Base-by-base conservation (phyloP, 53 echinoderm and acorn worm genomes). In the Zoroaster sp. region DNA sequence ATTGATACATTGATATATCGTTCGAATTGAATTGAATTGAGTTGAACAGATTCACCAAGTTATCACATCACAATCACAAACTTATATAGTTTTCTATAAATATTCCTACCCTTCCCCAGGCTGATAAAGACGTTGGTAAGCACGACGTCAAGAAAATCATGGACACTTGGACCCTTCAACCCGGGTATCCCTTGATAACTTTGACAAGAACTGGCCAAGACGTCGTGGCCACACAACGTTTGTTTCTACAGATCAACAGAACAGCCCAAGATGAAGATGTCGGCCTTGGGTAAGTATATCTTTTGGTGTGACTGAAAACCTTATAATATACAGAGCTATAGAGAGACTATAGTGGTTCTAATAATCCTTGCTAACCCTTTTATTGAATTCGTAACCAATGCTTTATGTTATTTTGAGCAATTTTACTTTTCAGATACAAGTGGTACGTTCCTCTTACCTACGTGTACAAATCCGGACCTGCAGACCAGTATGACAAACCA, bases 131-230 rank as follows among this genome's bases (percentile, higher is more conserved):
- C 14, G 36, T 88, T 35, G 92, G 93, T 43, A 83, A 80, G 39
- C 81, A 89, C 30, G 79, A 90, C 54, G 88, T 97, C n/a, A 74
- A 83, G 23, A 82, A 54, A 36, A 89, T 97, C 89, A 97, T 97
- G 97, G 97, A 95, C 39, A 95, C 95, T 4, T 95, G 97, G 95
- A 95, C 94, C 4, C 81, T 94, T 20, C 97, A 97, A 86, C 94
- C 92, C 83, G 97, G 97, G 12, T 95, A 91, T 45, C 95, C 97
- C 14, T 38, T 95, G 42, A 87, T 97, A n/a, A 95, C 92, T 15
- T 34, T 97, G 51, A 91, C 90, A 18, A 69, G 89, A 49, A 74
- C 36, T 2, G 92, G 92, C 1, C 18, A 42, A 4, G 70, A 43
- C 31, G 59, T 96, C 0, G 59, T 66, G 5, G 91, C 80, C 18